A percentile compares a stretch with the other conserved stretches of the same genome.
These are phyloP conservation scores for Diadema setosum DNA, from an alignment of 35 echinoderm and acorn worm species.

Conservation along the genomic window DNA sequence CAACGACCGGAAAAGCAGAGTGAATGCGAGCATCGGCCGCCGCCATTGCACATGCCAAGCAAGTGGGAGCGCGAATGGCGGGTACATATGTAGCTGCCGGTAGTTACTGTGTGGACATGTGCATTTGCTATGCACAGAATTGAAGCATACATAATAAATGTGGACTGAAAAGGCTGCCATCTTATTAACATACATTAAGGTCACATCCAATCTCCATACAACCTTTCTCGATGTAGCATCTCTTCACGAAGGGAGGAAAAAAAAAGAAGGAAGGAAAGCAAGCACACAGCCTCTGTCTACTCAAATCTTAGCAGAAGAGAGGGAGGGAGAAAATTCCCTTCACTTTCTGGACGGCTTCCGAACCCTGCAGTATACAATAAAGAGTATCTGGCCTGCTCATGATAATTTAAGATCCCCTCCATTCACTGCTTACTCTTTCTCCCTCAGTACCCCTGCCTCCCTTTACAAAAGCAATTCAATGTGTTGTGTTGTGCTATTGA, in stretches of 20 bases:
- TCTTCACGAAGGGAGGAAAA: too few relatives aligned
- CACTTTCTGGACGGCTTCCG: not conserved
- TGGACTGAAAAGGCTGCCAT: not conserved
- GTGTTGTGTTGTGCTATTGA: not conserved
- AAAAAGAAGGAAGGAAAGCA: too few relatives aligned
- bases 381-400: not conserved
- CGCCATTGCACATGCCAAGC: not conserved
- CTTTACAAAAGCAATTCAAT: slow-evolving; percentile 11
- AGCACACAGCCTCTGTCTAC: too few relatives aligned
- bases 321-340: not conserved
- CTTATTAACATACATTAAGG: slow-evolving; percentile 6
- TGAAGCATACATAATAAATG: not conserved
- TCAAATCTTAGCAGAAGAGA: too few relatives aligned
- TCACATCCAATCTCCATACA: too few relatives aligned
- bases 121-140: slow-evolving; percentile 10
- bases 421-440: not conserved
- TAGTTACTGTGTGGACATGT: not conserved
- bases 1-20: not conserved
- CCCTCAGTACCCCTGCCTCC: not conserved
- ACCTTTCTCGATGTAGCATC: too few relatives aligned
- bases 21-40: not conserved
- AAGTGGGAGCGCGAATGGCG: too few relatives aligned
- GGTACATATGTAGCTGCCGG: not conserved
- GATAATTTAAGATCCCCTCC: not conserved
- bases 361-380: not conserved